Conservation (phyloP, 30 jellyfish, hydroid and myxozoan species). For the Hydractinia symbiolongicarpus region DNA sequence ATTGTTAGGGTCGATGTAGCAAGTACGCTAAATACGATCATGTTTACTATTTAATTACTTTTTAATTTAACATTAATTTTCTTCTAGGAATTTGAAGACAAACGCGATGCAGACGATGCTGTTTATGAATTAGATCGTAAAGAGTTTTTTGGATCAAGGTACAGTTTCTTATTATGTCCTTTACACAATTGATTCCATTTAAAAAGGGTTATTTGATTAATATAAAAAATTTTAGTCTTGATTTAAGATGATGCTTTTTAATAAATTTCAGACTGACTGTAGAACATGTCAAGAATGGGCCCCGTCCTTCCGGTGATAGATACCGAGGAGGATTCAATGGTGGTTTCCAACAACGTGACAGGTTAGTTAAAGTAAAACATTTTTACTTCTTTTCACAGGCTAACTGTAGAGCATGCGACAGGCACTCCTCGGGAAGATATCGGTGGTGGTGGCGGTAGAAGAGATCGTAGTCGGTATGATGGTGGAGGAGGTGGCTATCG, state of each 20-base stretch:
- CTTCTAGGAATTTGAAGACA: conserved; percentile 90
- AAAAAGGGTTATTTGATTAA: not conserved
- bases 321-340: not conserved
- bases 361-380: not conserved
- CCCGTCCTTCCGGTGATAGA: conserved; percentile 3
- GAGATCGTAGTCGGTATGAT: conserved; percentile 30
- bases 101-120: conserved; percentile 99
- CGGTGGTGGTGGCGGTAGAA: conserved; percentile 29
- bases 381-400: not conserved
- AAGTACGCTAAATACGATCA: no score
- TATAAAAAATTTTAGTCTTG: no score
- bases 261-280: conserved; percentile 20
- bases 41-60: not conserved
- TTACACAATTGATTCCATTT: not conserved
- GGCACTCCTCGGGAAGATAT: conserved; percentile 38
- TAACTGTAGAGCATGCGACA: conserved; percentile 39
- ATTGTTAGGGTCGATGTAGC: no score
- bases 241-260: no score
- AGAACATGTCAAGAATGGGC: conserved; percentile 16
- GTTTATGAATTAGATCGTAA: conserved; percentile 89
- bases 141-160: conserved; percentile 90
- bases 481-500: conserved; percentile 14
- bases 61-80: not conserved
- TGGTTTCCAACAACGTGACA: conserved; percentile 1
- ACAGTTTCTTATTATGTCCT: not conserved